These are phyloP conservation scores for Panopea generosa DNA, from an alignment of 2,888 invertebrate genomes.

Conservation along the genomic window DNA sequence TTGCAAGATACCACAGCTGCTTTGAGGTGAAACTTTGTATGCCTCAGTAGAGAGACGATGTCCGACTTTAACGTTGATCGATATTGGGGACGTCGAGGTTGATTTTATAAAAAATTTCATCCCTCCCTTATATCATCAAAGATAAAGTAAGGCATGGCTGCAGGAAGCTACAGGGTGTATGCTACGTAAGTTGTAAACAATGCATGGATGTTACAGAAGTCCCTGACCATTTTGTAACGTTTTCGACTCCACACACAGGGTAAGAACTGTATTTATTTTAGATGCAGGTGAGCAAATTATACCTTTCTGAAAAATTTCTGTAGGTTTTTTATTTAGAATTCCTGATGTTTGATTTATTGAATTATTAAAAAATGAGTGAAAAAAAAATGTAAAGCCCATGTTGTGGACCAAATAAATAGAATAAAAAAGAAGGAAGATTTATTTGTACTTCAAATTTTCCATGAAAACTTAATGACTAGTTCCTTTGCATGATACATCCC, in stretches of 20 bases:
- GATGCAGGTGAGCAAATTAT: slow-evolving; percentile 54
- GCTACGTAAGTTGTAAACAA: too few species aligned
- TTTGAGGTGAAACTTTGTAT: slow-evolving; percentile 3
- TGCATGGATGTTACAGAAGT: too few species aligned
- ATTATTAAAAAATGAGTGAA: too few species aligned
- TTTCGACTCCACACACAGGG: slow-evolving; percentile 12
- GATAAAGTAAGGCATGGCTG: too few species aligned
- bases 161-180: too few species aligned
- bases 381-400: too few species aligned
- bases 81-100: too few species aligned
- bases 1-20: slow-evolving; percentile 17
- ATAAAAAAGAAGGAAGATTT: slow-evolving; percentile 11
- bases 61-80: too few species aligned
- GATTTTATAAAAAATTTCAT: too few species aligned
- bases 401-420: slow-evolving; percentile 28
- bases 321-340: slow-evolving; percentile 3
- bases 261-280: slow-evolving; percentile 22
- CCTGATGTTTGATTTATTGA: too few species aligned
- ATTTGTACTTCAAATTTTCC: slow-evolving; percentile 9
- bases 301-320: slow-evolving; percentile 11
- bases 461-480: not conserved
- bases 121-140: too few species aligned
- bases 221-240: not conserved
- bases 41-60: slow-evolving; percentile 8
- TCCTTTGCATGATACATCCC: slow-evolving; percentile 38